A percentile compares a stretch with the other conserved stretches of the same genome.
phyloP scores from a whole-genome alignment of 2,113 vertebrate species.

The Catharus fuscescens region DNA sequence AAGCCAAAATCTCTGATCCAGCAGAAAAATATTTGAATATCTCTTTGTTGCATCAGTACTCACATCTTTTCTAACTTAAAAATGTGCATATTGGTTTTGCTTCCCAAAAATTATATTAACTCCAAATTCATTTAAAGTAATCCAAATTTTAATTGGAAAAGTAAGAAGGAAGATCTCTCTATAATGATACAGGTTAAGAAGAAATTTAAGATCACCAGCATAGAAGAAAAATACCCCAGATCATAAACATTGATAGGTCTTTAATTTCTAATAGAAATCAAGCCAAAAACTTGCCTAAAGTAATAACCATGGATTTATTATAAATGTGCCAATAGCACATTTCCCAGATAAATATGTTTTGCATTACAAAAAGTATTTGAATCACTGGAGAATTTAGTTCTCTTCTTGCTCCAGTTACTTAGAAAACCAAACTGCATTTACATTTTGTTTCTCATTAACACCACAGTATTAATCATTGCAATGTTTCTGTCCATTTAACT shows the following conservation, averaged over 20 bases:
- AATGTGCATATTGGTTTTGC: background rate
- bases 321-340: constrained; percentile 53
- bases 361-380: constrained; percentile 40
- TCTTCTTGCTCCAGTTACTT: constrained; percentile 61
- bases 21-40: background rate
- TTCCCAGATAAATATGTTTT: constrained; percentile 55
- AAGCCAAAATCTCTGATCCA: background rate
- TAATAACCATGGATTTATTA: constrained; percentile 41
- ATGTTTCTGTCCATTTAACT: background rate
- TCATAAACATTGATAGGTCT: background rate
- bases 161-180: background rate
- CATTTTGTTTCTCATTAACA: constrained; percentile 69
- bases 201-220: background rate
- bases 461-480: constrained; percentile 41
- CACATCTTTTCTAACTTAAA: background rate
- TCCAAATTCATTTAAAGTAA: constrained; percentile 53
- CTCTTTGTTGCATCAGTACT: background rate
- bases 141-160: constrained; percentile 35
- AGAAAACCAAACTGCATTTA: constrained; percentile 60
- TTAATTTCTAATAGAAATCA: constrained; percentile 53
- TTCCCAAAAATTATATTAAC: constrained; percentile 34
- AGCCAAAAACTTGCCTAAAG: constrained; percentile 42
- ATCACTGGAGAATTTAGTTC: constrained; percentile 5
- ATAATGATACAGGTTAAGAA: background rate
- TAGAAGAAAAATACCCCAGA: background rate